Base-by-base conservation (phyloP, 1,140 invertebrate genomes). In the Phthorimaea operculella region DNA sequence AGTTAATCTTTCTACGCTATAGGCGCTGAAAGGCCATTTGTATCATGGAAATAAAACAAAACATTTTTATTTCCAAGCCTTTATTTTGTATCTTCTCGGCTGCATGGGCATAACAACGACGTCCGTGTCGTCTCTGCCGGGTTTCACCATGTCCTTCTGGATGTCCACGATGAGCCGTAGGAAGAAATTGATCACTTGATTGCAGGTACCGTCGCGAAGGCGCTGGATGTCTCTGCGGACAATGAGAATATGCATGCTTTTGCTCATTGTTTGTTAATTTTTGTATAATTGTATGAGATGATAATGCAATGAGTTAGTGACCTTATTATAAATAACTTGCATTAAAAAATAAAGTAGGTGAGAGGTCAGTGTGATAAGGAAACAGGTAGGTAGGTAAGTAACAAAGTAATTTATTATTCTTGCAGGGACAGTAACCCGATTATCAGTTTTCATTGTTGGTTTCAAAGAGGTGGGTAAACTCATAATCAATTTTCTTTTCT, bases 151-250 rank as follows among this genome's bases (percentile, higher is more conserved):
- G 36, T 85, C 82, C 53, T 72, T 77, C 50, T 85, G 79, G 39
- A 85, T 59, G 36, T 83, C 79, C 14, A 79, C 61, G 11, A 83
- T 70, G 60, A 77, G 72, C 16, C 77, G 55, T 28, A 83, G 48
- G 72, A 82, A 75, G 54, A 85, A 85, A 54, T 83, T 82, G 0
- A 74, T 61, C 0, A 77, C 58, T 64, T 81, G 76, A 16, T 52
- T 68, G 45, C 71, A 69, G 0, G 82, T 85, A 1, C 82, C 82
- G 2, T 85, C 82, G 16, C 82, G 60, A 0, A 85, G 60, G 50
- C 67, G 68, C 6, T 72, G 58, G 54, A 85, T 81, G 53, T 72
- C 66, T 47, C 44, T 47, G 44, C 3, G 15, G 16, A 39, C 10
- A 39, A n/a, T 28, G 2, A 28, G 21, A 28, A 28, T 28, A 28